These are phyloP conservation scores for Monochamus saltuarius DNA, from an alignment of 1,140 invertebrate species.

Conservation along the genomic window DNA sequence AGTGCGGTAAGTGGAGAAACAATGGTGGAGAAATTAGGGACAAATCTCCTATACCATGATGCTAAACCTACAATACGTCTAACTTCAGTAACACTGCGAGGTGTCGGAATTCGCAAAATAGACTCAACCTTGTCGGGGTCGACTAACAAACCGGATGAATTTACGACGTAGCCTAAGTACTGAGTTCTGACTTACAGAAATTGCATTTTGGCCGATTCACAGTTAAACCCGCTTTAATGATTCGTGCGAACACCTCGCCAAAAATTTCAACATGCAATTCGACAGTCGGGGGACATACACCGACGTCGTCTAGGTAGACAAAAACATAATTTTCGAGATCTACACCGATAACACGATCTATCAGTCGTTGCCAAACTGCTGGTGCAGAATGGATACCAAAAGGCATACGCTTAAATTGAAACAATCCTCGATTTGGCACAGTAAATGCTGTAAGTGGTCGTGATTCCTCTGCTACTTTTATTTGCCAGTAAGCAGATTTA, in stretches of 20 bases:
- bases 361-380: constrained; percentile 26
- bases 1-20: constrained; percentile 35
- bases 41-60: constrained; percentile 50
- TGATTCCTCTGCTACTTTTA: constrained; percentile 44
- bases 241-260: not conserved
- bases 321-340: constrained; percentile 27
- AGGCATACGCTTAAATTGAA: constrained; percentile 24
- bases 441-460: constrained; percentile 52
- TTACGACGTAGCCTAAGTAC: constrained; percentile 48
- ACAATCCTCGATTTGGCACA: constrained; percentile 37
- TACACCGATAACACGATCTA: constrained; percentile 25
- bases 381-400: constrained; percentile 51
- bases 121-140: constrained; percentile 48
- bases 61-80: constrained; percentile 53
- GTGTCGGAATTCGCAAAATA: constrained; percentile 28
- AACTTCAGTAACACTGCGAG: constrained; percentile 35
- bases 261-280: constrained; percentile 2
- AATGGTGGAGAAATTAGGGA: constrained; percentile 45
- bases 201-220: constrained; percentile 43
- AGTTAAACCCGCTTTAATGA: constrained; percentile 15
- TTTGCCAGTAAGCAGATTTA: constrained; percentile 49
- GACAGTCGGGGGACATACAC: constrained; percentile 39
- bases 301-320: constrained; percentile 46
- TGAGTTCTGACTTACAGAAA: constrained; percentile 39
- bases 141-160: constrained; percentile 38